Evolutionary conservation across 2,797 vertebrate species (phyloP).

Genomic region (Stomatorhinus walkeri): DNA sequence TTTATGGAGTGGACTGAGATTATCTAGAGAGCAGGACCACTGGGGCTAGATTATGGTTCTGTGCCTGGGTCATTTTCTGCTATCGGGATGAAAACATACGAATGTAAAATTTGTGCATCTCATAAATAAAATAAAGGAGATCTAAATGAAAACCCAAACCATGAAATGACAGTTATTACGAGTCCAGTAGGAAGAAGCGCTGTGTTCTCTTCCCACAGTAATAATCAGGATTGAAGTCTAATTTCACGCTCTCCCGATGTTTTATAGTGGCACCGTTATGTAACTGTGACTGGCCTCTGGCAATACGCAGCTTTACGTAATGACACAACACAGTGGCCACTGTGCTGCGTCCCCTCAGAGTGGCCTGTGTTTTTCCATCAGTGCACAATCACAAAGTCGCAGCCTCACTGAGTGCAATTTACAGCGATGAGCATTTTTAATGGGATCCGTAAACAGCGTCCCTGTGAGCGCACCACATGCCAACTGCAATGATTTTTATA

Average conservation of each 20-base stretch:
- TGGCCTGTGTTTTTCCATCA: not conserved
- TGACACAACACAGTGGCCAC: not conserved
- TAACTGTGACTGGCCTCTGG: not conserved
- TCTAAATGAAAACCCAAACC: not conserved
- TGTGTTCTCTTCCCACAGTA: not conserved
- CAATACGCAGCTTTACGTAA: not conserved
- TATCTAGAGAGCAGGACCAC: not conserved
- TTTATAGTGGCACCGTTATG: not conserved
- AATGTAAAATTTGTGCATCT: not conserved
- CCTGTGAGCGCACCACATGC: not conserved
- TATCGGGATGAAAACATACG: not conserved
- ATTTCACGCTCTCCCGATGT: not conserved
- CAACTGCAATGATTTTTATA: not conserved
- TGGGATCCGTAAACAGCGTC: not conserved
- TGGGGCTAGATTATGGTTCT: not conserved
- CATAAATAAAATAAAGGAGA: not conserved
- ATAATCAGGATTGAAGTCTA: not conserved
- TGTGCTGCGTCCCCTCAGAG: not conserved
- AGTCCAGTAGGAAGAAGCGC: not conserved
- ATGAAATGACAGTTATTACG: not conserved
- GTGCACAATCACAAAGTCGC: not conserved
- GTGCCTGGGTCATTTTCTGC: not conserved
- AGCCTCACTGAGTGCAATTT: not conserved
- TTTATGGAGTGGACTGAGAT: not conserved
- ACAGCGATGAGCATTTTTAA: not conserved